Evolutionary conservation across 2,113 vertebrate species (phyloP).

Genomic region (Chaenocephalus aceratus): DNA sequence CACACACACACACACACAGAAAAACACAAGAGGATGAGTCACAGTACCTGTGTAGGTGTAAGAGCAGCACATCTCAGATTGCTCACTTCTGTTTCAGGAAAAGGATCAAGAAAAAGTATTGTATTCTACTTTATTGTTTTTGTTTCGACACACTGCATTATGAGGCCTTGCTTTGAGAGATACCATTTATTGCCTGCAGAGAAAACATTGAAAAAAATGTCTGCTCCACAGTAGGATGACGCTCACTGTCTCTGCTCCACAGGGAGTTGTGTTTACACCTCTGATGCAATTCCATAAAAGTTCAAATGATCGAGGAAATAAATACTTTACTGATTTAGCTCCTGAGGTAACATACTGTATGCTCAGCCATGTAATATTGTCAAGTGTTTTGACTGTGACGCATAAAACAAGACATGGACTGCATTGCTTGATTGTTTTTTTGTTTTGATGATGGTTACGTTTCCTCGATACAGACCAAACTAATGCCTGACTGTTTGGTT

Average conservation of each 20-base stretch:
- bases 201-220: conserved; percentile 16
- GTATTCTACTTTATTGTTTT: background rate
- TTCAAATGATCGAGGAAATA: conserved; percentile 43
- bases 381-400: conserved; percentile 15
- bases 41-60: conserved; percentile 33
- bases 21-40: conserved; percentile 16
- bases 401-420: conserved; percentile 11
- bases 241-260: conserved; percentile 2
- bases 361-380: conserved; percentile 3
- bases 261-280: conserved; percentile 33
- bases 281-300: background rate
- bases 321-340: conserved; percentile 30
- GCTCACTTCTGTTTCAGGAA: conserved; percentile 23
- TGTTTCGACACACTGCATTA: background rate
- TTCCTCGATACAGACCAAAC: conserved; percentile 32
- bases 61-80: conserved; percentile 14
- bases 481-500: conserved; percentile 11
- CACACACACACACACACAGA: background rate
- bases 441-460: conserved; percentile 18
- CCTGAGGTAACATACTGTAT: conserved; percentile 30
- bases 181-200: conserved; percentile 9
- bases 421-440: conserved; percentile 1
- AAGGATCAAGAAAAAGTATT: conserved; percentile 29
- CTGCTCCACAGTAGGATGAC: conserved; percentile 7
- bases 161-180: conserved; percentile 8